Conservation (phyloP, 1,140 invertebrate species). For the Coelopa frigida region DNA sequence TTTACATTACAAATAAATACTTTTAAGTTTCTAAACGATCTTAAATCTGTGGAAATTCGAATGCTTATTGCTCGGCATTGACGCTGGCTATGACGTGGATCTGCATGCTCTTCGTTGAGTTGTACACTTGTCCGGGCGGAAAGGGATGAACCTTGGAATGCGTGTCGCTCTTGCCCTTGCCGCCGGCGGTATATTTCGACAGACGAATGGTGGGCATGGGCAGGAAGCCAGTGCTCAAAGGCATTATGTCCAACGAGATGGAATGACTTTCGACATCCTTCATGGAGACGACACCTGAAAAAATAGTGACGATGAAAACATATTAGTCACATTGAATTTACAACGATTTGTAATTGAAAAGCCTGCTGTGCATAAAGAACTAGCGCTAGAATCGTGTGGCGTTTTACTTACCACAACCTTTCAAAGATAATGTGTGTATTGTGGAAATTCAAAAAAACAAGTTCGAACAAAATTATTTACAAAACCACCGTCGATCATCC, state of each 20-base stretch:
- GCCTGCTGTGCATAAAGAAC: too few relatives aligned
- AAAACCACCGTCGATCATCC: too few relatives aligned
- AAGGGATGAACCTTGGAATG: slow-evolving; percentile 74
- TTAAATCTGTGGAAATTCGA: too few relatives aligned
- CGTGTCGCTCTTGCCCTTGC: slow-evolving; percentile 54
- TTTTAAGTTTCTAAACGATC: slow-evolving; percentile 2
- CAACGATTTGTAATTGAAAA: too few relatives aligned
- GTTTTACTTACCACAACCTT: too few relatives aligned
- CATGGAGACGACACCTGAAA: slow-evolving; percentile 71
- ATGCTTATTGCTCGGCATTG: slow-evolving; percentile 33
- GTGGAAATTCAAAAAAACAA: too few relatives aligned
- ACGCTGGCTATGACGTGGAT: slow-evolving; percentile 65
- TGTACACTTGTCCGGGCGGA: slow-evolving; percentile 80
- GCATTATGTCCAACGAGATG: slow-evolving; percentile 83
- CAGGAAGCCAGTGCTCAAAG: slow-evolving; percentile 77
- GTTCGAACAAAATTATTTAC: too few relatives aligned
- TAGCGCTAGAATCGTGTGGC: too few relatives aligned
- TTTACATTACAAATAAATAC: slow-evolving; percentile 12
- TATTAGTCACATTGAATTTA: too few relatives aligned
- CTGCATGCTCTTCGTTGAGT: slow-evolving; percentile 78
- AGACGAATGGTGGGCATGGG: slow-evolving; percentile 80
- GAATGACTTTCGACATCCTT: slow-evolving; percentile 63
- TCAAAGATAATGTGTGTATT: too few relatives aligned
- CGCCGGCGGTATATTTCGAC: slow-evolving; percentile 85
- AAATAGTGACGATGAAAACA: too few relatives aligned